These are phyloP conservation scores for Sesia apiformis DNA, from an alignment of 2,888 invertebrate genomes.

Conservation along the genomic window DNA sequence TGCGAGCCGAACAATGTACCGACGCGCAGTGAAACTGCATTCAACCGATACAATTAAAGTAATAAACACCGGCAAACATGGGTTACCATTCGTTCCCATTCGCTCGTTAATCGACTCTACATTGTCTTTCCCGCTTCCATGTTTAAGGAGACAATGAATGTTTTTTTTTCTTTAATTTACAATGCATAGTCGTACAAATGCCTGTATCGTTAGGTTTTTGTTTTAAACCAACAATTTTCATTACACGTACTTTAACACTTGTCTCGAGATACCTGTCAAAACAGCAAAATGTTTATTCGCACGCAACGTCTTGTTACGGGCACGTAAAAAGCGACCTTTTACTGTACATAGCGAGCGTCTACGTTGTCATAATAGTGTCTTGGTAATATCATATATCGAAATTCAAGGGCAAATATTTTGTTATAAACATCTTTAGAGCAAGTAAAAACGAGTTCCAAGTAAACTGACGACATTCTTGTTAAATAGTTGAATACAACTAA, in stretches of 20 bases:
- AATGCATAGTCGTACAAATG: conserved; percentile 39
- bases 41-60: conserved; percentile 64
- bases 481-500: conserved; percentile 37
- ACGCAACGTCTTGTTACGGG: conserved; percentile 38
- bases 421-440: conserved; percentile 15
- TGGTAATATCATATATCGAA: conserved; percentile 24
- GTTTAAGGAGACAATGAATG: conserved; percentile 51
- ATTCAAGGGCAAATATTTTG: conserved; percentile 28
- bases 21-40: conserved; percentile 53
- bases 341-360: conserved; percentile 18
- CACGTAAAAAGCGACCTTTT: conserved; percentile 27
- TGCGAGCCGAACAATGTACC: conserved; percentile 51
- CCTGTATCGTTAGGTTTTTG: conserved; percentile 28
- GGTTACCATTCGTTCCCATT: conserved; percentile 58
- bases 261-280: conserved; percentile 35
- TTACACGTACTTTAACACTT: conserved; percentile 26
- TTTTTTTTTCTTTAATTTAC: conserved; percentile 45
- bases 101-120: conserved; percentile 53
- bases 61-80: conserved; percentile 49
- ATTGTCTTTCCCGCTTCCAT: conserved; percentile 63
- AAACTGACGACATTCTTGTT: conserved; percentile 31
- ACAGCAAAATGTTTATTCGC: conserved; percentile 51
- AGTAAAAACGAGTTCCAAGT: conserved; percentile 23
- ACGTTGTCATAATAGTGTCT: conserved; percentile 12
- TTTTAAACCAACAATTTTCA: conserved; percentile 17